Evolutionary conservation across 2,888 invertebrate species (phyloP), one percentile per base, ranked within the genome.

Genomic region (Pedicia rivosa): DNA sequence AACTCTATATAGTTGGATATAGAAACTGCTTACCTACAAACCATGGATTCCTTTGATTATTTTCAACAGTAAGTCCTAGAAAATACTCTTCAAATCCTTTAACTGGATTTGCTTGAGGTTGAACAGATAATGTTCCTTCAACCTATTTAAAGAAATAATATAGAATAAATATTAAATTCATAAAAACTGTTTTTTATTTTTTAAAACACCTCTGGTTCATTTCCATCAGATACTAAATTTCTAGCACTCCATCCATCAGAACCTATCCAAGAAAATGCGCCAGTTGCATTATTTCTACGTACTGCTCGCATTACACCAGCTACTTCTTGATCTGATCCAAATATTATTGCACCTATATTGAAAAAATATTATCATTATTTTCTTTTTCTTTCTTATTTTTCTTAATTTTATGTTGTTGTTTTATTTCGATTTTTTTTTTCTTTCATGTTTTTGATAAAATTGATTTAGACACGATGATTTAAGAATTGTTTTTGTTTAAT

Each of bases 241-340:
- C 92, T 63, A 5, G 88, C 91, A 51, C 87, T 87, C 94, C 94
- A 94, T 2, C 94, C 94, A 52, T 94, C 94, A 20, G 88, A 90
- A 0, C 94, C 94, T 26, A 94, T 90, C 92, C 92, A 94, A 39
- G 87, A 82, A 65, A 94, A 95, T 36, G 75, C 70, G 5, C 83
- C 82, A 1, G 91, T 90, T 8, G 86, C 86, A 53, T 90, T 88
- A 43, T 74, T 74, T 4, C 91, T 68, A 40, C 83, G 71, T 0
- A 92, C 87, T 0, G 94, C 94, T 32, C 81, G 67, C 94, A 95
- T 95, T 40, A 95, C 78, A 25, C 87, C 90, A 0, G 91, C 88
- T 7, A 94, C 94, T 65, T 94, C 94, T 64, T 94, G 94, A 62
- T 94, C 94, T 0, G 91, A 92, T 0, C 86, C 94, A 58, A 90